Evolutionary conservation across 2,888 invertebrate genomes (phyloP).

Genomic region (Cataglyphis albicans): DNA sequence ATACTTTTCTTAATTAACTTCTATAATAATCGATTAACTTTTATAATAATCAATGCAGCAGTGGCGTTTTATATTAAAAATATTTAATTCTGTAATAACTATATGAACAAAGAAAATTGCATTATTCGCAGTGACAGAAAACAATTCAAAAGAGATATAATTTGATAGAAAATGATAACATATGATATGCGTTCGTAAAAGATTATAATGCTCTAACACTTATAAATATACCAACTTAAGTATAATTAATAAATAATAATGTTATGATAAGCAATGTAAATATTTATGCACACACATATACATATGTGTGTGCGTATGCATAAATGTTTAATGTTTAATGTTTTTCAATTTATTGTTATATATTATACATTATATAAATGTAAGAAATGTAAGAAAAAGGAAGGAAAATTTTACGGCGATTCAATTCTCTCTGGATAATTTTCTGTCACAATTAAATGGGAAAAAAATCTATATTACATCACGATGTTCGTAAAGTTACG

Average conservation of each 20-base stretch:
- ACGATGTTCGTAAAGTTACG: not conserved
- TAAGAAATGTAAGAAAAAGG: slow-evolving; percentile 45
- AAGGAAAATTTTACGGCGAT: slow-evolving; percentile 35
- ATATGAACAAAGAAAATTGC: not conserved
- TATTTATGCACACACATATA: not conserved
- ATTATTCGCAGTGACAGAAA: not conserved
- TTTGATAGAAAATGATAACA: not conserved
- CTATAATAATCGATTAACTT: not conserved
- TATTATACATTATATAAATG: slow-evolving; percentile 69
- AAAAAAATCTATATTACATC: not conserved
- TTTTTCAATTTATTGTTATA: slow-evolving; percentile 24
- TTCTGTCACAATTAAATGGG: not conserved
- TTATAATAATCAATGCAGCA: not conserved
- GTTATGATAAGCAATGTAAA: not conserved
- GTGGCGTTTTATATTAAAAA: not conserved
- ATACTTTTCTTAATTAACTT: not conserved
- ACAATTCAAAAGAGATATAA: not conserved
- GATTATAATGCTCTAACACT: not conserved
- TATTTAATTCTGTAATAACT: not conserved
- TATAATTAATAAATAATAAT: not conserved
- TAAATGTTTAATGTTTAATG: not conserved
- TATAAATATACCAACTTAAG: not conserved
- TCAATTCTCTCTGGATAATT: not conserved
- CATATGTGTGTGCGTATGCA: too few relatives aligned
- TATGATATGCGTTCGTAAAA: slow-evolving; percentile 1